phyloP scores from a whole-genome alignment of 2,888 invertebrate genomes.

The Fabriciana adippe region DNA sequence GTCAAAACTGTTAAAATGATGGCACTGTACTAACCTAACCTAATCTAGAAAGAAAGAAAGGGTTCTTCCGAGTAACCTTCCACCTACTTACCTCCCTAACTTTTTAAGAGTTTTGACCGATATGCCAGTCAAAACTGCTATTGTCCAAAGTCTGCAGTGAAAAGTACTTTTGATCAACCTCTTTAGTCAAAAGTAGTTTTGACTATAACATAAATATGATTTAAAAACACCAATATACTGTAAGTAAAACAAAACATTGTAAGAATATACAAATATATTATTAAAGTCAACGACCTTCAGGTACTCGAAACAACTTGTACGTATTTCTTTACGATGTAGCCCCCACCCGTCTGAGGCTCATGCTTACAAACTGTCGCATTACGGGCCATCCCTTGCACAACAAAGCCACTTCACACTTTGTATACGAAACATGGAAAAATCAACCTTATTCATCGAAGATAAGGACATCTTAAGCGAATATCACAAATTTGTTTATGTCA shows the following conservation, averaged over 20 bases:
- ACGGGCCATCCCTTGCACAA: slow-evolving; percentile 71
- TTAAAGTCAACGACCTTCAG: slow-evolving; percentile 68
- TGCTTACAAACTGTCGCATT: slow-evolving; percentile 82
- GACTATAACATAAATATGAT: no score
- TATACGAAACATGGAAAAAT: slow-evolving; percentile 44
- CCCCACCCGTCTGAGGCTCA: slow-evolving; percentile 68
- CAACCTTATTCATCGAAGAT: slow-evolving; percentile 51
- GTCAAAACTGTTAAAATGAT: no score
- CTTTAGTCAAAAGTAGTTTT: no score
- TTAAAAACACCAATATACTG: neutral
- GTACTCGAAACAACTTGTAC: slow-evolving; percentile 67
- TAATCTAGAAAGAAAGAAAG: no score
- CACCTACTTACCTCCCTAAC: no score
- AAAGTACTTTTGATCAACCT: no score
- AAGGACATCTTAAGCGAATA: slow-evolving; percentile 47
- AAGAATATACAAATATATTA: slow-evolving; percentile 58
- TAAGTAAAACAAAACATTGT: slow-evolving; percentile 26
- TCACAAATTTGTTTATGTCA: slow-evolving; percentile 45
- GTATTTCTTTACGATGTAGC: slow-evolving; percentile 70
- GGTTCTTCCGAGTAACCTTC: no score
- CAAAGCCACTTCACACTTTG: slow-evolving; percentile 50
- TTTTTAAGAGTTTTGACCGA: no score
- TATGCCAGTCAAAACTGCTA: no score
- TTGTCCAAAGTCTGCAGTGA: no score
- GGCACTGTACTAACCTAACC: no score